Evolutionary conservation across 2,888 invertebrate species (phyloP), one percentile per base, ranked within the genome.

Genomic region (Julus scanicus): DNA sequence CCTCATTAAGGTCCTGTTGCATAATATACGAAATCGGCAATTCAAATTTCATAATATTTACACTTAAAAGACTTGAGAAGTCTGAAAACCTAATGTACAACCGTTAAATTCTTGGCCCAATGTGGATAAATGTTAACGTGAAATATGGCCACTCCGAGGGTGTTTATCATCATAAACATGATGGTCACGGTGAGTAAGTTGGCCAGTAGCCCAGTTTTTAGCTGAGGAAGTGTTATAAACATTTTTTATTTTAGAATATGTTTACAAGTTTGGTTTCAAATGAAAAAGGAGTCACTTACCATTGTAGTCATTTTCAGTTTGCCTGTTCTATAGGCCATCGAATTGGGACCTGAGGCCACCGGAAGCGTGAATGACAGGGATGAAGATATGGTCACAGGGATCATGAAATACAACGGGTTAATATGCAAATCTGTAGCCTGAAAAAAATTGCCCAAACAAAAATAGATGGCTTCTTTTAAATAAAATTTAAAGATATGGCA

Each of bases 341-440:
- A 98, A 92, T 98, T 98, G 29, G 98, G 98, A 1, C 98, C 98
- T 0, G 98, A 98, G 84, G 97, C 97, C 15, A 98, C 98, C 0
- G 98, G 98, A 92, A 98, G 94, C 94, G 97, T 97, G 94, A 98
- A 94, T 39, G 94, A 97, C 93, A 97, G 97, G 88, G 97, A 97
- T 92, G 97, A 97, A 3, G 97, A 95, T 39, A 98, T 93, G 0
- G 97, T 95, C 0, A 97, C 96, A 0, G 98, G 97, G 90, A 98
- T 93, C 95, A 98, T 97, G 92, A 98, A 93, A 92, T 96, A 97
- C 89, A 98, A 93, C 0, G 98, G 98, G 93, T 98, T 96, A 88
- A 97, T 94, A 90, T 94, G 92, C 88, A 96, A 94, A 0, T 94
- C 94, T 15, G 95, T 92, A 0, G 96, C 94, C 96, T 96, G 93